A percentile compares a stretch with the other conserved stretches of the same genome.
Evolutionary conservation across 2,888 invertebrate species (phyloP).

Genomic region (Eupithecia pulchellata): DNA sequence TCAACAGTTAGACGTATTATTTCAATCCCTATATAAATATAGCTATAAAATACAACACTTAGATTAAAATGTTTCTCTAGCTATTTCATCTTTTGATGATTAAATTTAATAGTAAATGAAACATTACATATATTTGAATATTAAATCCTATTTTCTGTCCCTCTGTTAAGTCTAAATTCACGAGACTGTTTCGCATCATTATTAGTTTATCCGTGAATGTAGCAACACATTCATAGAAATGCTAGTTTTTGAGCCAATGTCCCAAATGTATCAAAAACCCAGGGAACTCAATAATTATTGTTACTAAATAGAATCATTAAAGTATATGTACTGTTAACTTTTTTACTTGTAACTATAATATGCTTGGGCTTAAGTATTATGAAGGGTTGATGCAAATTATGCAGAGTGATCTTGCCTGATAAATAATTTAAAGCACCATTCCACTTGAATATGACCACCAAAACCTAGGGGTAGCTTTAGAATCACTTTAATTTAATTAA

Average conservation of each 20-base stretch:
- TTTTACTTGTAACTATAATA: conserved; percentile 34
- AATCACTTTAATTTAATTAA: conserved; percentile 33
- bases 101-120: conserved; percentile 20
- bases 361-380: conserved; percentile 34
- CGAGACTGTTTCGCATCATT: neutral
- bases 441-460: conserved; percentile 27
- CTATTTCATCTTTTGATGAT: conserved; percentile 38
- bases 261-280: neutral
- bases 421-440: conserved; percentile 35
- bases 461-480: conserved; percentile 25
- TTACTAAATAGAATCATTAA: conserved; percentile 18
- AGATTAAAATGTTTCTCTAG: conserved; percentile 32
- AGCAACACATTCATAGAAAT: neutral
- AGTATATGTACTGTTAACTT: conserved; percentile 30
- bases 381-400: conserved; percentile 26
- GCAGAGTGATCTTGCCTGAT: conserved; percentile 21
- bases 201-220: neutral
- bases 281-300: neutral
- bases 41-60: conserved; percentile 20
- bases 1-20: neutral
- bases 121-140: conserved; percentile 21
- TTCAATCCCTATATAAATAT: conserved; percentile 3
- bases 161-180: neutral
- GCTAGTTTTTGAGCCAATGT: neutral
- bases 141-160: neutral